Evolutionary conservation across 2,797 vertebrate genomes (phyloP).

Genomic region (Lycodopsis pacificus): DNA sequence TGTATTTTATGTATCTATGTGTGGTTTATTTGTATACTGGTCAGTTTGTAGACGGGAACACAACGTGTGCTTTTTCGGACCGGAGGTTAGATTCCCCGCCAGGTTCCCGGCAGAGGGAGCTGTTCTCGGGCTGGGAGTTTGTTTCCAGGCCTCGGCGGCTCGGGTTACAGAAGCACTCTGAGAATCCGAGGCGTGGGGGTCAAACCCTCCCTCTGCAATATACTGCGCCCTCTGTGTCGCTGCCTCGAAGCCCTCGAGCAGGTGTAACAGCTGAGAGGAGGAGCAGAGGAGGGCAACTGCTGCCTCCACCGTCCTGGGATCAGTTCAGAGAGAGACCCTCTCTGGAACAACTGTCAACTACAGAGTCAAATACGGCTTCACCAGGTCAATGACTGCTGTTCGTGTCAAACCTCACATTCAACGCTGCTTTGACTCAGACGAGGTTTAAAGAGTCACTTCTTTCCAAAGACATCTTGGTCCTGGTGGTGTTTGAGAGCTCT

Average conservation of each 20-base stretch:
- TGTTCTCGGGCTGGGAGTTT: slow-evolving; percentile 27
- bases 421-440: not conserved
- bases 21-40: too few relatives aligned
- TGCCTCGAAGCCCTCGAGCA: slow-evolving; percentile 67
- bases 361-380: slow-evolving; percentile 34
- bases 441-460: not conserved
- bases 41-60: too few relatives aligned
- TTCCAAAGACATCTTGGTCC: not conserved
- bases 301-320: slow-evolving; percentile 23
- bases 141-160: slow-evolving; percentile 31
- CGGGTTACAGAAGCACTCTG: slow-evolving; percentile 62
- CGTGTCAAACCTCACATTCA: not conserved
- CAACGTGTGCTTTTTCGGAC: too few relatives aligned
- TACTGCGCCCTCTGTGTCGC: slow-evolving; percentile 78
- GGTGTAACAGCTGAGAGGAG: slow-evolving; percentile 82
- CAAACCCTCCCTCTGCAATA: slow-evolving; percentile 55
- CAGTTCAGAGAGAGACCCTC: not conserved
- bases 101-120: slow-evolving; percentile 53
- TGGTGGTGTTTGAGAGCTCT: too few relatives aligned
- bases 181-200: slow-evolving; percentile 73
- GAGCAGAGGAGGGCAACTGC: slow-evolving; percentile 69
- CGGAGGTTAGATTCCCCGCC: not conserved
- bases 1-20: too few relatives aligned
- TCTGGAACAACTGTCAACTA: not conserved
- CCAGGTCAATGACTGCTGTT: not conserved